Percentiles rank a stretch among this genome's conserved stretches.
These are phyloP conservation scores for Craseonycteris thonglongyai DNA, from an alignment of 2,113 vertebrate species.

Conservation along the genomic window DNA sequence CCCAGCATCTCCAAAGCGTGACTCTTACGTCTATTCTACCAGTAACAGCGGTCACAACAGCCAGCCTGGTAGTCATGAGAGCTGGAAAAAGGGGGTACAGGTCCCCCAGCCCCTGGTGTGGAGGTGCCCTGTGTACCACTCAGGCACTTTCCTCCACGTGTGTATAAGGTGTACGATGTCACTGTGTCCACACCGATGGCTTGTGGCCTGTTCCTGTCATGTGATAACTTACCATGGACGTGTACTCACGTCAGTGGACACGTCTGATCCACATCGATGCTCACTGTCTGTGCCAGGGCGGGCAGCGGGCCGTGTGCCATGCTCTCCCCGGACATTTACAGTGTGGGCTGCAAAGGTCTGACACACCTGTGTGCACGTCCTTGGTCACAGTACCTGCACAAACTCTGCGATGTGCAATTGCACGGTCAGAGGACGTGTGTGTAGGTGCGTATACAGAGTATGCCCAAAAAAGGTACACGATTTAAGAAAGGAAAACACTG, in stretches of 20 bases:
- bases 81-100: accelerated
- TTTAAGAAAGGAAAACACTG: no score
- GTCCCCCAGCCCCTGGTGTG: accelerated
- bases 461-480: no score
- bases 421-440: accelerated
- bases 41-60: accelerated
- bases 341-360: not conserved
- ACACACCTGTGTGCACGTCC: no score
- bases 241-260: accelerated
- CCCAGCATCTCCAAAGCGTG: accelerated
- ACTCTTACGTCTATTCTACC: accelerated
- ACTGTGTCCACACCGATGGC: accelerated
- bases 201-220: not conserved
- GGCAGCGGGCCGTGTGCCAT: accelerated
- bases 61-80: accelerated
- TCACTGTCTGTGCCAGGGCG: no score
- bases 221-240: accelerated
- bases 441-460: no score
- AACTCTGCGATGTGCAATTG: not conserved
- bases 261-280: accelerated
- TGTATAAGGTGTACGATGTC: accelerated
- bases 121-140: accelerated
- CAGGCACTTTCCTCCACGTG: accelerated
- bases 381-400: not conserved
- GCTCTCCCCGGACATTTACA: accelerated